A percentile compares a stretch with the other conserved stretches of the same genome.
These are phyloP conservation scores for Casuarius casuarius DNA, from an alignment of 2,113 vertebrate genomes.

Conservation along the genomic window DNA sequence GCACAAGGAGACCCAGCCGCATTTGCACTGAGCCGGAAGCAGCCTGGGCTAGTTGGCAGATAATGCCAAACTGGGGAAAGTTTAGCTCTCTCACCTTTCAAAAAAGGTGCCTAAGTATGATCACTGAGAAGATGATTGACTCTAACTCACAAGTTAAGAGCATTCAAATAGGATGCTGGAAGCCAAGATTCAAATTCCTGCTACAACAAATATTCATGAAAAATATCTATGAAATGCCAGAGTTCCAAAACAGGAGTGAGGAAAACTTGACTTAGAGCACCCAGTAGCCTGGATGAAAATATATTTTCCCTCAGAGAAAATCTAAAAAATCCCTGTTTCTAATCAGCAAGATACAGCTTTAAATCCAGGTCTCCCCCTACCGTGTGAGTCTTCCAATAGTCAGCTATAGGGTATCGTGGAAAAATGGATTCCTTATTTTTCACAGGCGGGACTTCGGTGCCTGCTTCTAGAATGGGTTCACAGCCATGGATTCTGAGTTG, in stretches of 20 bases:
- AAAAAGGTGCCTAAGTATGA: neutral
- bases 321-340: neutral
- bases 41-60: neutral
- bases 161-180: neutral
- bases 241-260: neutral
- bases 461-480: neutral
- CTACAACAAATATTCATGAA: neutral
- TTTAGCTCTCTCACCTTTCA: neutral
- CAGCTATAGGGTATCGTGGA: neutral
- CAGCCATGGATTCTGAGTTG: rapidly evolving
- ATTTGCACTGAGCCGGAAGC: neutral
- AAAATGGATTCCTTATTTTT: neutral
- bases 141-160: neutral
- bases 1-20: neutral
- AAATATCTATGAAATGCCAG: neutral
- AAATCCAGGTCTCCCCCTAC: neutral
- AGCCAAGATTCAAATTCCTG: neutral
- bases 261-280: neutral
- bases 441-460: neutral
- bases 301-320: neutral
- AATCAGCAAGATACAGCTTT: neutral
- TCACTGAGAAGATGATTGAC: neutral
- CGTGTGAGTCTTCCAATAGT: neutral
- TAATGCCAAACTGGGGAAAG: neutral
- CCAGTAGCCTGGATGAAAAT: neutral